Evolutionary conservation across 37 sponge, comb jelly and placozoan genomes (phyloP).

Genomic region (Lycopodina hypogea): DNA sequence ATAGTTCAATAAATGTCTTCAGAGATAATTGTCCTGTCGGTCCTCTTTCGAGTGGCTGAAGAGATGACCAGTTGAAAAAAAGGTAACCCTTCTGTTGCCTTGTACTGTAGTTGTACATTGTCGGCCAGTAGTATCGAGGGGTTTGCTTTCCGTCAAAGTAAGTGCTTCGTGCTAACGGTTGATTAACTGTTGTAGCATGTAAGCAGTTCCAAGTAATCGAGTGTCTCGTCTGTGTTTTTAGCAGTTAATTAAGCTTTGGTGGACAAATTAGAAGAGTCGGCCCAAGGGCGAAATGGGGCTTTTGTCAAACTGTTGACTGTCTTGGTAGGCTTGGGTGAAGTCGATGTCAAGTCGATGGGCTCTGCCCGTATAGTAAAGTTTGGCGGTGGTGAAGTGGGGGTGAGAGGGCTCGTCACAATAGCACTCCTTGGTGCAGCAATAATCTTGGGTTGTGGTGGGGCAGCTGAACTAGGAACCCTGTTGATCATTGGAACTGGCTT

Average conservation of each 20-base stretch:
- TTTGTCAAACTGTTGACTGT: conserved; percentile 30
- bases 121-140: not conserved
- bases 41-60: too few relatives aligned
- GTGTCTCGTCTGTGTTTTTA: not conserved
- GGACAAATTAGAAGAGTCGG: conserved; percentile 16
- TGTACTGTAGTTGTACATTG: not conserved
- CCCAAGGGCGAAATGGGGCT: conserved; percentile 81
- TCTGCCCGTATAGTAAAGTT: not conserved
- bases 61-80: too few relatives aligned
- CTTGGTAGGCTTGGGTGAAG: conserved; percentile 26
- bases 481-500: conserved; percentile 1
- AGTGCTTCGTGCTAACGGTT: not conserved
- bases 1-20: conserved; percentile 7
- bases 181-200: conserved; percentile 8
- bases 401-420: not conserved
- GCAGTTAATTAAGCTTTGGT: conserved; percentile 28
- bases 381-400: conserved; percentile 3
- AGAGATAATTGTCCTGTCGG: not conserved
- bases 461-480: not conserved
- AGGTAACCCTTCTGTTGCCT: not conserved
- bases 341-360: not conserved
- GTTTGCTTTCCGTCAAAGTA: not conserved
- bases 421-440: not conserved
- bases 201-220: not conserved
- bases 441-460: not conserved